phyloP scores from a whole-genome alignment of 2,113 vertebrate species.

The Rhizomys pruinosus region DNA sequence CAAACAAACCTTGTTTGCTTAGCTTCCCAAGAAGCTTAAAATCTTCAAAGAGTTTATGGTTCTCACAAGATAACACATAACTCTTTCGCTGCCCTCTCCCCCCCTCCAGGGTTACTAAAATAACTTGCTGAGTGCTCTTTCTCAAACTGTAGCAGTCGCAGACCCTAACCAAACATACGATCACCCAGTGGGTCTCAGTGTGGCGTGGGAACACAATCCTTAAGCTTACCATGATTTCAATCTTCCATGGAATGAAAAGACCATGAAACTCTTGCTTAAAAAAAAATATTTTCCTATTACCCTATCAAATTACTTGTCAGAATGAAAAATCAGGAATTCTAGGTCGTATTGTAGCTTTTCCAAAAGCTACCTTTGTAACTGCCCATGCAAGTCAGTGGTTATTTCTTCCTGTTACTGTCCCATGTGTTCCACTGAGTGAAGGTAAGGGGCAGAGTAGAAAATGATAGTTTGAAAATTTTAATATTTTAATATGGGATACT shows the following conservation, averaged over 20 bases:
- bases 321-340: slow-evolving; percentile 37
- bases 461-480: not conserved
- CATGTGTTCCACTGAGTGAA: not conserved
- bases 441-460: not conserved
- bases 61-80: not conserved
- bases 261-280: not conserved
- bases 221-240: not conserved
- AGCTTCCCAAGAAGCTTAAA: not conserved
- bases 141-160: no score
- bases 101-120: not conserved
- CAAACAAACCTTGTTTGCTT: not conserved
- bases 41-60: not conserved
- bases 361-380: not conserved
- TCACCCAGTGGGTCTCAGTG: not conserved
- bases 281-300: not conserved
- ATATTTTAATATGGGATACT: not conserved
- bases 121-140: not conserved
- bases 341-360: not conserved
- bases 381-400: not conserved
- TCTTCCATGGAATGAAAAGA: not conserved
- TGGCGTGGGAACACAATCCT: not conserved
- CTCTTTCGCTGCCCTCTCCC: not conserved
- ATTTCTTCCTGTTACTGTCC: not conserved
- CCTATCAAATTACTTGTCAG: slow-evolving; percentile 34
- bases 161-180: not conserved